A percentile compares a stretch with the other conserved stretches of the same genome.
Conservation (phyloP, 2,113 vertebrate species). For the Oceanites oceanicus region DNA sequence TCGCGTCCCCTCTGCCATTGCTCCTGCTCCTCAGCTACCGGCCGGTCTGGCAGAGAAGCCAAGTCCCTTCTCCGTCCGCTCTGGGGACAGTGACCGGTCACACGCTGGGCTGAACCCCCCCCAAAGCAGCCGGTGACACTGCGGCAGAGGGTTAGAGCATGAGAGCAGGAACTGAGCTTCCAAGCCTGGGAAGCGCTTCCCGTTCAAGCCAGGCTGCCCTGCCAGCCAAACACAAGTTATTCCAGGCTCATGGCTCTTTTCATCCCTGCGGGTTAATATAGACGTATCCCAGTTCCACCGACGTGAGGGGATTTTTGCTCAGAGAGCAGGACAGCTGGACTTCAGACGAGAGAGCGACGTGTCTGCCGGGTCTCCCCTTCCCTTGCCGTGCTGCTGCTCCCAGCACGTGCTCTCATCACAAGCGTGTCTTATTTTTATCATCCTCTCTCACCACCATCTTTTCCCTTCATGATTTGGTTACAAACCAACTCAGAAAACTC, state of each 20-base stretch:
- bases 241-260: neutral
- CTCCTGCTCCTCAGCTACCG: neutral
- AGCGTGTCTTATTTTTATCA: neutral
- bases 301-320: rapidly evolving
- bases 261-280: neutral
- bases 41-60: neutral
- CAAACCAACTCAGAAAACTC: neutral
- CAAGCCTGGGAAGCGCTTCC: neutral
- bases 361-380: neutral
- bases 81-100: neutral
- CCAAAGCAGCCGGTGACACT: neutral
- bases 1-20: neutral
- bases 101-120: too few species aligned
- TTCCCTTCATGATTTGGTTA: neutral
- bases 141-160: neutral
- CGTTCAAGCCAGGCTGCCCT: neutral
- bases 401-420: neutral
- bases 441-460: neutral
- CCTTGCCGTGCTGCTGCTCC: neutral
- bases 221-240: neutral
- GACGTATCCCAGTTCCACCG: neutral
- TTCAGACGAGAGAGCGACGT: rapidly evolving
- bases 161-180: neutral
- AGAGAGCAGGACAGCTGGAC: neutral
- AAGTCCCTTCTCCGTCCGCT: neutral